A percentile compares a stretch with the other conserved stretches of the same genome.
These are phyloP conservation scores for Nipponia nippon DNA, from an alignment of 2,113 vertebrate genomes.

Conservation along the genomic window DNA sequence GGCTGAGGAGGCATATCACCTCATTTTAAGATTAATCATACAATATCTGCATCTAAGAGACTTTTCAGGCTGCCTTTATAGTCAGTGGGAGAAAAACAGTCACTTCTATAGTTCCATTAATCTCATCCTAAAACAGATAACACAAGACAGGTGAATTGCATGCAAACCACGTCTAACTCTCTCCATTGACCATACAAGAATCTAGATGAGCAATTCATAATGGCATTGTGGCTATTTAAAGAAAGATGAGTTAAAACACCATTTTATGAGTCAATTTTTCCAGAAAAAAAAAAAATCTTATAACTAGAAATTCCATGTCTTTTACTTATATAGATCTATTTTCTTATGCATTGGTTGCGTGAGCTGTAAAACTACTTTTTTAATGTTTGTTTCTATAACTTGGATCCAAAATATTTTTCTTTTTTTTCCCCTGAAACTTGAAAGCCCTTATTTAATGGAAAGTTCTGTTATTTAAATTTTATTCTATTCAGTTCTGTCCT, in stretches of 20 bases:
- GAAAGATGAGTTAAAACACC: accelerated
- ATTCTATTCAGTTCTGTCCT: background rate
- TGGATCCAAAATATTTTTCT: background rate
- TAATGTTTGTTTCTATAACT: background rate
- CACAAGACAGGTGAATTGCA: background rate
- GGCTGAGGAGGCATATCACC: background rate
- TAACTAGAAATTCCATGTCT: background rate
- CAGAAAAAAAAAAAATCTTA: background rate
- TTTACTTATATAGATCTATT: background rate
- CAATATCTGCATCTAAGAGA: background rate
- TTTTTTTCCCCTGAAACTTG: background rate
- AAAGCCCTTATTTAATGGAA: background rate
- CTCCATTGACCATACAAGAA: background rate
- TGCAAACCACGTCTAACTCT: background rate
- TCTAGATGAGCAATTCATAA: background rate
- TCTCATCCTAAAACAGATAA: background rate
- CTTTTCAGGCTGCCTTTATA: background rate
- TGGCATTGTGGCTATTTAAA: background rate
- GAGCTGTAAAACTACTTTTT: background rate
- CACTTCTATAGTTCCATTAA: background rate
- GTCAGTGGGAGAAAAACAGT: background rate
- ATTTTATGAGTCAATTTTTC: background rate
- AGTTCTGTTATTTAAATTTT: background rate
- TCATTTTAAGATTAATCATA: background rate
- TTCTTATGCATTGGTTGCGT: background rate